Conservation (phyloP, 30 jellyfish, hydroid and myxozoan genomes). For the Aurelia sp. region DNA sequence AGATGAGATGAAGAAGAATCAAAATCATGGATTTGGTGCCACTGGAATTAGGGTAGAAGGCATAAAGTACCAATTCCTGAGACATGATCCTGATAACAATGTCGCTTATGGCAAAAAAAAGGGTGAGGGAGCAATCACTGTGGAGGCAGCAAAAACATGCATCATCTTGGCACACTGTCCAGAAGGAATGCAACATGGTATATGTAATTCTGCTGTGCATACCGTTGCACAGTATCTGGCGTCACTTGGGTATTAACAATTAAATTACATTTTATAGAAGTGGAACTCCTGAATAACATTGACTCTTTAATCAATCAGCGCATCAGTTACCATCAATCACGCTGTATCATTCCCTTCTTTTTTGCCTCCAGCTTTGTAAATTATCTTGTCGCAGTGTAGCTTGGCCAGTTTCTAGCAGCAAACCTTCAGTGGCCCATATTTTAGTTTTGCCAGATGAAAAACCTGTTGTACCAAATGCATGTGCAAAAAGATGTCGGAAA, state of each 20-base stretch:
- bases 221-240: conserved; percentile 65
- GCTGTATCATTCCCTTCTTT: too few species aligned
- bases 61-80: conserved; percentile 74
- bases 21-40: conserved; percentile 35
- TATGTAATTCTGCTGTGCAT: conserved; percentile 75
- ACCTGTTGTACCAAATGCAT: too few species aligned
- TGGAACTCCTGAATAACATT: too few species aligned
- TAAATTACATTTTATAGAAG: conserved; percentile 6
- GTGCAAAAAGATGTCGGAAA: too few species aligned
- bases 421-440: too few species aligned
- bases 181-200: conserved; percentile 89
- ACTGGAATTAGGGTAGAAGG: conserved; percentile 82
- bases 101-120: conserved; percentile 76
- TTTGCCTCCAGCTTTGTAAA: too few species aligned
- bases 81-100: conserved; percentile 47
- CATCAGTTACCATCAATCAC: too few species aligned
- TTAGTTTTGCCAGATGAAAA: too few species aligned
- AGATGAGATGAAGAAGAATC: conserved; percentile 16
- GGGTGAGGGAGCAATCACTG: conserved; percentile 84
- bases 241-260: conserved; percentile 20
- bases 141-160: conserved; percentile 64
- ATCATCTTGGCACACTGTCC: conserved; percentile 75
- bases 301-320: too few species aligned
- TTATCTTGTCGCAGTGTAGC: too few species aligned
- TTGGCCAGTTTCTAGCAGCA: too few species aligned